These are phyloP conservation scores for Catagonus wagneri DNA, from an alignment of 2,113 vertebrate species.

Conservation along the genomic window DNA sequence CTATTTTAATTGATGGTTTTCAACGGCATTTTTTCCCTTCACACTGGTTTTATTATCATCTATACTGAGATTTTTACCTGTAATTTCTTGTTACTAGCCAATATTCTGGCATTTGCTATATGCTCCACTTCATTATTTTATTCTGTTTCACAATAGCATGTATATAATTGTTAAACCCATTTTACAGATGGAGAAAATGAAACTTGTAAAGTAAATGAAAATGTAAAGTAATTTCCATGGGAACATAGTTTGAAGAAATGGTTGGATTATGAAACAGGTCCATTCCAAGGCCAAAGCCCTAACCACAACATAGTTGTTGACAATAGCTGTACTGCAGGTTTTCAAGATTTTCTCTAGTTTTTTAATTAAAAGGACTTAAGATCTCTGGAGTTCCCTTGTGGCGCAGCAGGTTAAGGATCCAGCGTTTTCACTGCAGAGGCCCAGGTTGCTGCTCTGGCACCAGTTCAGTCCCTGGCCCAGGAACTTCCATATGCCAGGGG, in stretches of 20 bases:
- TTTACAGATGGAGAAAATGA: slow-evolving; percentile 24
- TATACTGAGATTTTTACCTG: background rate
- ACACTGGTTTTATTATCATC: background rate
- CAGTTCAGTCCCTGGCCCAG: no score
- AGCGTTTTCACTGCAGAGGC: no score
- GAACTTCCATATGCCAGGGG: no score
- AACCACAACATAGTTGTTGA: background rate
- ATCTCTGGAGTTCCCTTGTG: no score
- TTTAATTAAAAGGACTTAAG: background rate
- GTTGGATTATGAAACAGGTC: background rate
- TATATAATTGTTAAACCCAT: background rate
- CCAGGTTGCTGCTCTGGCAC: no score
- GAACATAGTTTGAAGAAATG: background rate
- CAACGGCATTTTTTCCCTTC: background rate
- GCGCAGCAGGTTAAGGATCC: no score
- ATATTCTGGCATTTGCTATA: background rate
- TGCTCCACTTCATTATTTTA: background rate
- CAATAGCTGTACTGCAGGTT: background rate
- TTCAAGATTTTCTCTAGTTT: background rate
- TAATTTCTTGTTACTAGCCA: background rate
- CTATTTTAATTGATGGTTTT: background rate
- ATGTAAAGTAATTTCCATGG: background rate
- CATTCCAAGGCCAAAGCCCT: background rate
- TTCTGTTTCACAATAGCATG: slow-evolving; percentile 21
- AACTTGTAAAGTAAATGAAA: background rate